phyloP scores from a whole-genome alignment of 2,113 vertebrate genomes.

The Charina bottae region DNA sequence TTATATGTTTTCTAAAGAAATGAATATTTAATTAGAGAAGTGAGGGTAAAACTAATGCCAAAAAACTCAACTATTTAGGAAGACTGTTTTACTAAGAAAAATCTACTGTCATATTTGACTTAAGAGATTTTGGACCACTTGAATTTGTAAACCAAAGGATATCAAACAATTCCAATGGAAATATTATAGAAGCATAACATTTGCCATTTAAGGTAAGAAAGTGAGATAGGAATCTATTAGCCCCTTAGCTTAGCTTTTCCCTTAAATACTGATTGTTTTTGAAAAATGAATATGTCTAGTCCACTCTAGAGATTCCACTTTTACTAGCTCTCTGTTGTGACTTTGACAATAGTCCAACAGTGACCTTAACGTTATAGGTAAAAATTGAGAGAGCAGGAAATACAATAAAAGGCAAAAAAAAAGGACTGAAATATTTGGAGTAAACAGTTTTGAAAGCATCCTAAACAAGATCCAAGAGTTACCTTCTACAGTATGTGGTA shows the following conservation, averaged over 20 bases:
- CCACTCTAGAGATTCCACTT: not conserved
- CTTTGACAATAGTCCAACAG: not conserved
- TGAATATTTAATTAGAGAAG: not conserved
- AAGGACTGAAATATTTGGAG: not conserved
- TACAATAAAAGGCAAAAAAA: not conserved
- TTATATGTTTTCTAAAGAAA: not conserved
- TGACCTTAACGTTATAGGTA: not conserved
- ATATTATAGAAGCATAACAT: not conserved
- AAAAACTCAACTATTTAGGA: not conserved
- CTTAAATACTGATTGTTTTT: not conserved
- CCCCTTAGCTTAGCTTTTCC: not conserved
- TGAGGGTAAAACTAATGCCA: not conserved
- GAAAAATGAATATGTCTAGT: not conserved
- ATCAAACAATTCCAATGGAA: not conserved
- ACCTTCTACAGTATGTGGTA: not conserved
- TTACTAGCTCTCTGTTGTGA: not conserved
- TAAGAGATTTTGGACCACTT: not conserved
- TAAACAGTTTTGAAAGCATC: not conserved
- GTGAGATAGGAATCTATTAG: not conserved
- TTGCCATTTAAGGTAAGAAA: not conserved
- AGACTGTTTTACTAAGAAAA: not conserved
- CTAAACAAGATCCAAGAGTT: not conserved
- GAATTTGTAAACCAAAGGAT: not conserved
- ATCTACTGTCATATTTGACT: conserved; percentile 2
- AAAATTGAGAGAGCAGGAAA: not conserved